Evolutionary conservation across 2,888 invertebrate genomes (phyloP), one percentile per base, ranked within the genome.

Genomic region (Drosophila diplacantha): DNA sequence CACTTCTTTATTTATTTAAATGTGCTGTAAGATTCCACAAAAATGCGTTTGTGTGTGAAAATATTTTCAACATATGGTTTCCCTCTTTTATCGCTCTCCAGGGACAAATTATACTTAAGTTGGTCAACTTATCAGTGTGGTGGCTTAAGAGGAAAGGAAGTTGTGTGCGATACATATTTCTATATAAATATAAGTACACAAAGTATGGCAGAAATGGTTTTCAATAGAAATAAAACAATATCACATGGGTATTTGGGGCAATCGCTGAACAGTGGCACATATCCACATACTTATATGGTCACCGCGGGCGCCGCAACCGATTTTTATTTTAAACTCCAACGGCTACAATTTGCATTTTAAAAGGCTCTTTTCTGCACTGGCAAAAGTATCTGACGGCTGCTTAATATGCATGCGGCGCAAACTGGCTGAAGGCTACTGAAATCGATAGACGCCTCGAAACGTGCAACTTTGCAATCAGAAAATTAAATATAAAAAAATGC

Each of bases 341-440:
- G 75, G 73, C 70, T 63, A 41, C 51, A 62, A 67, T 62, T 65
- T 68, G 69, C 69, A 77, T 77, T 81, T 74, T 56, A 71, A 78
- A 62, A 63, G 61, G 16, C 12, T 47, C 49, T 49, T 43, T 61
- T 34, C 35, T 53, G 63, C 39, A 34, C 16, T 63, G 59, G 57
- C 66, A 63, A 63, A 63, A 54, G 70, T 58, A 57, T 39, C 57
- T 78, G 65, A 26, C 24, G 38, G 64, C 65, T 72, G 53, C 37
- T 81, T 81, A 73, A 69, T 75, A 81, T 81, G 79, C 84, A 67
- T 38, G 54, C 69, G 57, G 68, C 81, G 56, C 51, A 71, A 80
- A 59, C 55, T 77, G 79, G 77, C 82, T 81, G 83, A 84, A 82
- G 83, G 75, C 84, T 81, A 79, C 78, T 74, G 63, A 68, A 80